Conservation (phyloP, 2,797 vertebrate species). For the Protonibea diacanthus region DNA sequence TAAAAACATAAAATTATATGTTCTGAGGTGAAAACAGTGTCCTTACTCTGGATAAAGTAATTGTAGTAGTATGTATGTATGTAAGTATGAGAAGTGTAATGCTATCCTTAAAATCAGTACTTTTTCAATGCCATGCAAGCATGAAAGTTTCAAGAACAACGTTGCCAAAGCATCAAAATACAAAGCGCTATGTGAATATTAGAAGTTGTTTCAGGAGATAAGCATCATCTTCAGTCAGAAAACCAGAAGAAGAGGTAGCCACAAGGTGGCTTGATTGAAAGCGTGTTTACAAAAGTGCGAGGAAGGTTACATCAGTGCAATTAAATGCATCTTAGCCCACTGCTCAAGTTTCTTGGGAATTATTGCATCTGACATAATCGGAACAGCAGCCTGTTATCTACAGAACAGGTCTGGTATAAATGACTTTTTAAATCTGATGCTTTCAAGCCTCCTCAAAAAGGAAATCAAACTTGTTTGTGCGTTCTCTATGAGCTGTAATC, state of each 20-base stretch:
- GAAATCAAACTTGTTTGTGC: background rate
- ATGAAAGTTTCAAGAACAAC: no score
- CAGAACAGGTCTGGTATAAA: background rate
- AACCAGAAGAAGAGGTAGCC: no score
- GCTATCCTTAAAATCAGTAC: background rate
- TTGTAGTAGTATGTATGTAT: no score
- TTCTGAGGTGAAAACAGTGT: background rate
- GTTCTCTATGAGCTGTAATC: background rate
- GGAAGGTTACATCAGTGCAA: background rate
- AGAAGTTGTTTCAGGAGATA: no score
- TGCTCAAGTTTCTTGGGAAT: background rate
- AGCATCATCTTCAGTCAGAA: no score
- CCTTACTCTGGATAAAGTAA: background rate
- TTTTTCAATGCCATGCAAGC: no score
- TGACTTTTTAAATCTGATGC: background rate
- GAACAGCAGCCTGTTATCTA: no score
- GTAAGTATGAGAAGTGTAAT: background rate
- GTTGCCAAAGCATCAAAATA: no score
- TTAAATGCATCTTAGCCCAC: background rate
- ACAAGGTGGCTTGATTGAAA: no score
- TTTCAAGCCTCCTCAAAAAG: background rate
- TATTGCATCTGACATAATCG: background rate
- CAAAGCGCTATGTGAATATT: no score
- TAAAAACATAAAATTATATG: background rate
- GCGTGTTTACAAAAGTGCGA: no score